Base-by-base conservation (phyloP, 2,888 invertebrate species). In the Aphidoletes aphidimyza region DNA sequence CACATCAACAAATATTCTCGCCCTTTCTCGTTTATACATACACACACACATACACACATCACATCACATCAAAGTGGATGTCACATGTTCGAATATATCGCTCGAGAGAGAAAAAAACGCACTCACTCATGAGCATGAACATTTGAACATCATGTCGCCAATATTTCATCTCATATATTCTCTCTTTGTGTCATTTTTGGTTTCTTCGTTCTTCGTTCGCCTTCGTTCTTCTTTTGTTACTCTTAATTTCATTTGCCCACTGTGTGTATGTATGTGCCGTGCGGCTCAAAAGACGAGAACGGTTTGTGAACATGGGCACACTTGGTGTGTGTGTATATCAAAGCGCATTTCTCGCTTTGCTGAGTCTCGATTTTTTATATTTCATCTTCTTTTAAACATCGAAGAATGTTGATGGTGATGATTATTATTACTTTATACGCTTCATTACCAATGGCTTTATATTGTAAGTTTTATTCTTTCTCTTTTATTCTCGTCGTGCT, bases 241-340 rank as follows among this genome's bases (percentile, higher is more conserved):
- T 69, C 69, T 69, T 69, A 69, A 69, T 69, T 69, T 69, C 69
- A 30, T 69, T 69, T 69, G 30, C 69, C 69, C 69, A 69, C 69
- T 69, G 30, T n/a, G n/a, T n/a, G n/a, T n/a, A n/a, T n/a, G n/a
- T n/a, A n/a, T n/a, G n/a, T n/a, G n/a, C n/a, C 69, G 26, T 26
- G 26, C 14, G 1, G 69, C 69, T 69, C 69, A 17, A n/a, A 19
- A 34, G 69, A 69, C 54, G n/a, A 30, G 69, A 69, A n/a, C n/a
- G n/a, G n/a, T n/a, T n/a, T n/a, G n/a, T n/a, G n/a, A n/a, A n/a
- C n/a, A n/a, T n/a, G n/a, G 14, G 14, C 26, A 17, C 26, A 69
- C 14, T n/a, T 30, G 69, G 30, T 30, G 34, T 22, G n/a, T 22
- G 34, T 69, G 34, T 69, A 54, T 54, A 22, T 14, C 30, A 8